phyloP scores from a whole-genome alignment of 2,797 vertebrate species.

The Xenops minutus region DNA sequence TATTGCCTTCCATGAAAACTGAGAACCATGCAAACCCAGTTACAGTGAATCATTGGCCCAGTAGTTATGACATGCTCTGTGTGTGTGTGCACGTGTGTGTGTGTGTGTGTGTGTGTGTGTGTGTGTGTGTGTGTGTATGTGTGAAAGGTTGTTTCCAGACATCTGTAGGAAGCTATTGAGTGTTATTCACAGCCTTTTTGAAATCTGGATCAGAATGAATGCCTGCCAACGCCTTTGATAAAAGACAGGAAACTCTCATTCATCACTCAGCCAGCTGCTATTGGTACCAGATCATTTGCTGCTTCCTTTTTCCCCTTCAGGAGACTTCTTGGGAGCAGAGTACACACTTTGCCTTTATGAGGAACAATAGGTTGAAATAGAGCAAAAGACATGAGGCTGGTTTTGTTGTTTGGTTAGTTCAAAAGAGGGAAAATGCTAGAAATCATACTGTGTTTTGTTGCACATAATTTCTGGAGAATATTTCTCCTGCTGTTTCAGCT shows the following conservation, averaged over 20 bases:
- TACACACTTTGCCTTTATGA: not conserved
- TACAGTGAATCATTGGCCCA: not conserved
- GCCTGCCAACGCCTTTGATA: not conserved
- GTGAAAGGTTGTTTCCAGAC: constrained; percentile 2
- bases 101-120: too few relatives aligned
- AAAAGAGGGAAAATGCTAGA: not conserved
- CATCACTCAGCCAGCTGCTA: constrained; percentile 29
- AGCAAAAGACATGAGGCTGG: not conserved
- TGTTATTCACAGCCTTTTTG: not conserved
- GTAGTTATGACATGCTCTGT: fast-evolving
- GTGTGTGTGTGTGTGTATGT: too few relatives aligned
- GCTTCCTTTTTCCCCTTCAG: constrained; percentile 2
- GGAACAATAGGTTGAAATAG: not conserved
- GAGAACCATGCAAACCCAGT: not conserved
- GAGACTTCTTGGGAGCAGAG: not conserved
- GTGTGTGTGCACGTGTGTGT: too few relatives aligned
- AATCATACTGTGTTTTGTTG: not conserved
- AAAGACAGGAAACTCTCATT: constrained; percentile 36
- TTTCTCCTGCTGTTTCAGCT: not conserved
- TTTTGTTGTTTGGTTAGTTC: not conserved
- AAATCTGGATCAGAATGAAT: constrained; percentile 39
- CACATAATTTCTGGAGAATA: not conserved
- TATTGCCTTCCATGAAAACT: not conserved
- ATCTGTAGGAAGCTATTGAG: constrained; percentile 20
- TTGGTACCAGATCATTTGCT: constrained; percentile 13